Percentiles rank a stretch among this genome's conserved stretches.
phyloP scores from a whole-genome alignment of 1,140 invertebrate genomes.

The Drosophila navojoa region DNA sequence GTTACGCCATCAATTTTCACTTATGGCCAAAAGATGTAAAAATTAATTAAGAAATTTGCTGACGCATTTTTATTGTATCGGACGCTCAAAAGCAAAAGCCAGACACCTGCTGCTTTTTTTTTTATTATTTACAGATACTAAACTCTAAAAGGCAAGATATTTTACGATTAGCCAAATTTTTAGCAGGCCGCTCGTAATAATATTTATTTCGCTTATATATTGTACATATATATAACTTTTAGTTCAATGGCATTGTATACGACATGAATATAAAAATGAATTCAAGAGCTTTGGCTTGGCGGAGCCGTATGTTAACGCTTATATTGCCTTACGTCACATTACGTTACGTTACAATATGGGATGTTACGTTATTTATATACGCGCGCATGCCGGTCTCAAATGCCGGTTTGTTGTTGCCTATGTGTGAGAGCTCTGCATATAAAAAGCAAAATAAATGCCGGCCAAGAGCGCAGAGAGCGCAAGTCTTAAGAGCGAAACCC shows the following conservation, averaged over 20 bases:
- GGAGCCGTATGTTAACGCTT: neutral
- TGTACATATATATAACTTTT: neutral
- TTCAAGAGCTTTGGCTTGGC: neutral
- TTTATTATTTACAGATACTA: neutral
- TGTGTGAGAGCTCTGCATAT: conserved; percentile 10
- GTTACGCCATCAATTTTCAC: conserved; percentile 12
- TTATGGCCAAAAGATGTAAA: conserved; percentile 27
- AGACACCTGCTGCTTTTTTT: conserved; percentile 19
- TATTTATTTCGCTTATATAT: neutral
- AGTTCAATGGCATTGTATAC: conserved; percentile 17
- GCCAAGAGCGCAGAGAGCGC: conserved; percentile 26
- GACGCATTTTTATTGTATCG: conserved; percentile 17
- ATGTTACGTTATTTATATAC: conserved; percentile 23
- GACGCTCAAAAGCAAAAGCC: neutral
- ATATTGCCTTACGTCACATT: conserved; percentile 9
- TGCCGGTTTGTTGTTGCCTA: conserved; percentile 52
- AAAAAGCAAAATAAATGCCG: conserved; percentile 48
- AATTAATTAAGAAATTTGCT: conserved; percentile 21
- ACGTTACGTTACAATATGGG: neutral
- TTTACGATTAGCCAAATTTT: conserved; percentile 18
- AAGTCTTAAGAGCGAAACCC: conserved; percentile 31
- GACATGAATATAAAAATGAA: conserved; percentile 5
- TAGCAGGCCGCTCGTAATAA: neutral
- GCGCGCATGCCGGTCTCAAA: conserved; percentile 31
- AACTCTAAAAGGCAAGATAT: neutral